phyloP scores from a whole-genome alignment of 2,797 vertebrate species.

The Falco biarmicus region DNA sequence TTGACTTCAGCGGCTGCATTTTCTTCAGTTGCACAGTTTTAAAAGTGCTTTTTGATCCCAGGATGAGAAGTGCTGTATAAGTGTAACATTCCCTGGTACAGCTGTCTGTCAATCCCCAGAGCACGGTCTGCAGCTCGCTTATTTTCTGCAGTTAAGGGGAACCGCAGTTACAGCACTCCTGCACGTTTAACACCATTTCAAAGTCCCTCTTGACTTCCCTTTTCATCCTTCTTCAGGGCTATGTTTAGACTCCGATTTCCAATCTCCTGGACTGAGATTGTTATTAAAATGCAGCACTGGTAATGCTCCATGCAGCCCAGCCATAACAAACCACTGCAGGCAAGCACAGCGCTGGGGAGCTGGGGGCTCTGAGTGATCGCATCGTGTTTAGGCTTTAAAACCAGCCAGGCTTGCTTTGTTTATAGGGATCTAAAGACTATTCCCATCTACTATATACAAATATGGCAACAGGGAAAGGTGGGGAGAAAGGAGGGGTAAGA shows the following conservation, averaged over 20 bases:
- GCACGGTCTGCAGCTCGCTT: background rate
- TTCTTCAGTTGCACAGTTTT: background rate
- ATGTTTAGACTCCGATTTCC: conserved; percentile 40
- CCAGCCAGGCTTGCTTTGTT: background rate
- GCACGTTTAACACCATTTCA: background rate
- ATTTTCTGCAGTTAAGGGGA: background rate
- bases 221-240: conserved; percentile 31
- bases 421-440: background rate
- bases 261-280: background rate
- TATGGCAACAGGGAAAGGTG: background rate
- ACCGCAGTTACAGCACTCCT: background rate
- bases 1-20: conserved; percentile 21
- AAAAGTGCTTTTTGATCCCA: conserved; percentile 2
- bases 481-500: background rate
- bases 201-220: conserved; percentile 2
- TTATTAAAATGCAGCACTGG: conserved; percentile 22
- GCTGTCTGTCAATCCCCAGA: background rate
- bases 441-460: background rate
- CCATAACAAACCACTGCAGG: conserved; percentile 2
- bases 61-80: background rate
- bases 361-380: background rate
- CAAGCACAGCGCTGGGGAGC: background rate
- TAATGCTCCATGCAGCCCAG: conserved; percentile 24
- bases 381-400: background rate
- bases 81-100: background rate